A percentile compares a stretch with the other conserved stretches of the same genome.
Evolutionary conservation across 2,888 invertebrate species (phyloP).

Genomic region (Amphipyra tragopoginis): DNA sequence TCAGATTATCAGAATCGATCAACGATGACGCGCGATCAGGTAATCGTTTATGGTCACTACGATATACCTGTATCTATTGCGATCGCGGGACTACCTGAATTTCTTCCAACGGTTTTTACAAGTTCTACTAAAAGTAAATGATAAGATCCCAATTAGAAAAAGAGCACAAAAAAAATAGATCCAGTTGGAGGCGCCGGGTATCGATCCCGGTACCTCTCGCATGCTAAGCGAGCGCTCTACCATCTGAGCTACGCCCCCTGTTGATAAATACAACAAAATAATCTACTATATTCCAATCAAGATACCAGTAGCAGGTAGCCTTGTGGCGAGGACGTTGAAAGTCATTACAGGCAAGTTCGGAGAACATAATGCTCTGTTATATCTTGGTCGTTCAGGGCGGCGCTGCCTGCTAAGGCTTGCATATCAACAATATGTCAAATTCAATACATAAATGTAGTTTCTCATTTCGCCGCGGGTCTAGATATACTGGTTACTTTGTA

Average conservation of each 20-base stretch:
- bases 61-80: too few species aligned
- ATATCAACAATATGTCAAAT: too few species aligned
- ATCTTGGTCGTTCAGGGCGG: too few species aligned
- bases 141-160: constrained; percentile 1
- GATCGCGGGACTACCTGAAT: too few species aligned
- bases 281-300: constrained; percentile 7
- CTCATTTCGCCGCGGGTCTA: too few species aligned
- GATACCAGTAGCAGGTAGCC: constrained; percentile 3
- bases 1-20: too few species aligned
- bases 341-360: constrained; percentile 7
- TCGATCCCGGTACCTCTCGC: constrained; percentile 90
- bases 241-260: constrained; percentile 85
- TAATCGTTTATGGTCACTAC: too few species aligned
- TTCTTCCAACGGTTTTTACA: too few species aligned
- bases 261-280: constrained; percentile 4
- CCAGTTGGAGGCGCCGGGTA: constrained; percentile 73
- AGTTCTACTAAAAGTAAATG: background rate
- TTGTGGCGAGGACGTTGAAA: constrained; percentile 19
- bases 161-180: constrained; percentile 22
- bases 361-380: too few species aligned
- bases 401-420: too few species aligned
- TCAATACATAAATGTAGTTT: too few species aligned
- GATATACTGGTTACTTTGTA: background rate
- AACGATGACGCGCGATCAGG: too few species aligned
- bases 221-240: constrained; percentile 88